Base-by-base conservation (phyloP, 2,797 vertebrate species). In the Potorous gilbertii region DNA sequence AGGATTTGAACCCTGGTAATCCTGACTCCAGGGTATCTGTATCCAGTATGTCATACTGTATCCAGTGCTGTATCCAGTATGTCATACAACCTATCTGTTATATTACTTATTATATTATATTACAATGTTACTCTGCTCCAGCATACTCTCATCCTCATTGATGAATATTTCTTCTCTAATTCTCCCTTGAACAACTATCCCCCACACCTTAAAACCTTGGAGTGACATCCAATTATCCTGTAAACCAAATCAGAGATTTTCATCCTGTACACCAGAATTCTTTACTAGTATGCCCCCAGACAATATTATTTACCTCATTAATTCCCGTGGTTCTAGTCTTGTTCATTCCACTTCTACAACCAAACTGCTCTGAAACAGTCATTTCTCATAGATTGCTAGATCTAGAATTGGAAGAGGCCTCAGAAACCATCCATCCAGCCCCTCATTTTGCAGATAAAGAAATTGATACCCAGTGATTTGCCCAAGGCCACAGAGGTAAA, bases 161-260 rank as follows among this genome's bases (percentile, higher is more conserved):
- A 92, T 87, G 92, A 31, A 90, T 54, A 57, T 55, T 14, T 92
- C 95, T 81, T 90, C 16, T 66, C 5, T 10, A 94, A 57, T 34
- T 14, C 94, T 87, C 62, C 50, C 54, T 94, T 95, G 81, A 94
- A 89, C 91, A n/a, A 92, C 16, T 31, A 28, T 59, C 62, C 96
- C 90, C 87, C 94, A 93, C 1, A 16, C 12, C 59, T 66, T 4
- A 74, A 74, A 74, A 40, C 34, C n/a, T 74, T 74, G 21, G 62
- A n/a, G 31, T n/a, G 62, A 10, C 16, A 74, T 74, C 62, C 62
- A 74, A 74, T 74, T 40, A 74, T 8, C 40, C 16, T 74, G 16
- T 74, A 74, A 62, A 62, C 10, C 59, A 62, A n/a, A 74, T 40
- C n/a, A 74, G 34, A 74, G 34, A 16, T 74, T 74, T 74, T 74